A percentile compares a stretch with the other conserved stretches of the same genome.
These are phyloP conservation scores for Emydura subglobosa DNA, from an alignment of 2,113 vertebrate species.

Conservation along the genomic window DNA sequence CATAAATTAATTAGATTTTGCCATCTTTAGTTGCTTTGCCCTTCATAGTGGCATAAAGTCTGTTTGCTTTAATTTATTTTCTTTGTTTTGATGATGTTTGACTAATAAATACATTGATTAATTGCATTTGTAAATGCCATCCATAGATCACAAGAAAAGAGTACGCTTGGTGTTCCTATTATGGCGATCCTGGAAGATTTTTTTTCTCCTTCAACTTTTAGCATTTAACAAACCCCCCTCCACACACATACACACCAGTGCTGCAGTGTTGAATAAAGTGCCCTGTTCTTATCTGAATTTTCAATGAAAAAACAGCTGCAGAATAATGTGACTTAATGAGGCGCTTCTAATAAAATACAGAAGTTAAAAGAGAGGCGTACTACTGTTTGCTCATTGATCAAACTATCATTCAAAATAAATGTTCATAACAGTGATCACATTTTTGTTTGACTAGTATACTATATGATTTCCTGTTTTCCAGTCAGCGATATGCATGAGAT, in stretches of 20 bases:
- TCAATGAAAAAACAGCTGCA: conserved; percentile 76
- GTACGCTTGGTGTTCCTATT: background rate
- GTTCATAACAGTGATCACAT: conserved; percentile 61
- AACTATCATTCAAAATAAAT: conserved; percentile 53
- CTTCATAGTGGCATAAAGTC: conserved; percentile 16
- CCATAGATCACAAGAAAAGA: conserved; percentile 65
- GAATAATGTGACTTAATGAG: conserved; percentile 77
- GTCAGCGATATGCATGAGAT: conserved; percentile 15
- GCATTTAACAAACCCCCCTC: conserved; percentile 45
- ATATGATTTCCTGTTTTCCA: conserved; percentile 29
- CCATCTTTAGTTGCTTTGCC: conserved; percentile 22
- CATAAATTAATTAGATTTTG: conserved; percentile 32
- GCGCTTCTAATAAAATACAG: conserved; percentile 76
- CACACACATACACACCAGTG: conserved; percentile 41
- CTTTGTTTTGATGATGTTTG: conserved; percentile 54
- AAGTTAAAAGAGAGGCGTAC: conserved; percentile 62
- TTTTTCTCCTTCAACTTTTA: conserved; percentile 60
- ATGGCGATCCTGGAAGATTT: background rate
- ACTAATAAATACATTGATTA: conserved; percentile 73
- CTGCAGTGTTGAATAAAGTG: conserved; percentile 62
- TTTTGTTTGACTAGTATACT: conserved; percentile 26
- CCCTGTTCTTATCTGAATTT: conserved; percentile 72
- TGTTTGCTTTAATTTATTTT: conserved; percentile 50
- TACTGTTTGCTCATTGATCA: conserved; percentile 54
- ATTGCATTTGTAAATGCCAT: conserved; percentile 71